Base-by-base conservation (phyloP, 23 tunicate genomes). In the Ciona savignyi region DNA sequence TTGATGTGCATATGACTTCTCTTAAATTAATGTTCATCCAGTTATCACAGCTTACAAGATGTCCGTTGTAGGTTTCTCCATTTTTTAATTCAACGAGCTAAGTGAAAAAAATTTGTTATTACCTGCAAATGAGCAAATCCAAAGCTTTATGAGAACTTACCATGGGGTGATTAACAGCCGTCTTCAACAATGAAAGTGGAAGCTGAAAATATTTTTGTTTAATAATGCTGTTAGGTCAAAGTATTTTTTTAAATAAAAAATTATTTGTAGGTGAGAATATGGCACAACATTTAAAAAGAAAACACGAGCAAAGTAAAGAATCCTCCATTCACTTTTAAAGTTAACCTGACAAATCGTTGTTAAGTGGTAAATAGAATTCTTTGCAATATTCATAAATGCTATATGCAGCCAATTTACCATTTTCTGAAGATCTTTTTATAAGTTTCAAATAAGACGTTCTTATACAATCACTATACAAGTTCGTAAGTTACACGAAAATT, bases 41-140 rank as follows among this genome's bases (percentile, higher is more conserved):
- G 35, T 87, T 94, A 62, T 94, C 99, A 74, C 99, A 94, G 68
- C 91, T 94, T 1, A 94, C 99, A 27, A 94, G 77, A 79, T 94
- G 99, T 33, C 99, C 99, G 63, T 94, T 94, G 83, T 94, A 94
- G 1, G 99, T 94, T 71, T 94, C 99, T 23, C 99, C 99, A 83
- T 94, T 94, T 63, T 94, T 94, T 75, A 94, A 72, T 42, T 94
- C 99, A n/a, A 94, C 99, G 70, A 94, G 60, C 87, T 82, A 68
- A 73, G 6, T 4, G 56, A 4, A 70, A 51, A 76, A 63, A 32
- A 15, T 25, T 42, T 9, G 15, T 42, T 15, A 42, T 42, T 42
- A 6, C 9, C n/a, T 42, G 9, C 15, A 42, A 15, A 42, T 9
- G 56, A 42, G 15, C 56, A 42, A 15, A 15, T 42, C 11, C 56